Base-by-base conservation (phyloP, 2,113 vertebrate genomes). In the Chaetorhynchus papuensis region DNA sequence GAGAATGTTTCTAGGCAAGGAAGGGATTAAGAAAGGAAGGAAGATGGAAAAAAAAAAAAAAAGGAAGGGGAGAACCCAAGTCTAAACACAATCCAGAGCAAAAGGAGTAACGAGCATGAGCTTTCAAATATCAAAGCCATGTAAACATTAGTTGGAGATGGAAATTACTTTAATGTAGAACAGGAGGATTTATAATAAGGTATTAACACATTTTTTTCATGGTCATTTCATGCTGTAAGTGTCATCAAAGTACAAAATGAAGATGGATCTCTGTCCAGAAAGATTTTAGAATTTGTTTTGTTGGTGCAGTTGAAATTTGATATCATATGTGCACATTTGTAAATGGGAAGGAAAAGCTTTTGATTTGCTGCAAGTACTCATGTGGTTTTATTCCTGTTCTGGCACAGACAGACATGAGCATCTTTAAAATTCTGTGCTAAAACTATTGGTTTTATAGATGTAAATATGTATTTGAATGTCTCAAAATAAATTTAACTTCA, bases 21-120 rank as follows among this genome's bases (percentile, higher is more conserved):
- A 92, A 44, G 44, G 64, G 82, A 96, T 96, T 93, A 74, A 96
- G 68, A 91, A 93, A 80, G 54, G 71, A 87, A 86, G 72, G 52
- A 72, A 59, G 49, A 53, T 78, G 18, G 1, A 28, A 57, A 39
- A 56, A 54, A 66, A 59, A 28, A 42, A 22, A 37, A 45, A 44
- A 9, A 10, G 22, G 8, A 18, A 7, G 13, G 7, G 2, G 9
- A 33, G 54, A 30, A 23, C 31, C 83, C 20, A 93, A 63, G 7
- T 80, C 47, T 79, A 53, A 93, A 59, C n/a, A 72, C 21, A 85
- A 15, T 63, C 23, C 41, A 77, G 66, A 80, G 61, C 39, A 61
- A 90, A 90, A 89, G 23, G 13, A 77, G 49, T 35, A 69, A 35
- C 7, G 78, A 60, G n/a, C 30, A 22, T 68, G 61, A 78, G 44